A percentile compares a stretch with the other conserved stretches of the same genome.
These are phyloP conservation scores for Ormyrus rosae DNA, from an alignment of 2,888 invertebrate species.

Conservation along the genomic window DNA sequence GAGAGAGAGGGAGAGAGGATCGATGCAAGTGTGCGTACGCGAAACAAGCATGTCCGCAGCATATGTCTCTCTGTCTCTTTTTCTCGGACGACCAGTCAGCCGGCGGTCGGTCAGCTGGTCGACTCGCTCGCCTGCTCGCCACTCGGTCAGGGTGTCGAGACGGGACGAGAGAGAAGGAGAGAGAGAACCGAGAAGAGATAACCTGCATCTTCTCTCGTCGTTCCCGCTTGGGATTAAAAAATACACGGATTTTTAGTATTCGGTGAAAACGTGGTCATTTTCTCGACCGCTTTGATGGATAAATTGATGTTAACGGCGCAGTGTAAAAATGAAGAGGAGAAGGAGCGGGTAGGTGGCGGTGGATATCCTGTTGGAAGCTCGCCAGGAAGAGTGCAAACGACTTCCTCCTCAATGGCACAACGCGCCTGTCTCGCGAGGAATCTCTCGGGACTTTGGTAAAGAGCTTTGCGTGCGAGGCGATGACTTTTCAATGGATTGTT, in stretches of 20 bases:
- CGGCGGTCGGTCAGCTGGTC: slow-evolving; percentile 37
- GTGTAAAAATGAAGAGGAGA: background rate
- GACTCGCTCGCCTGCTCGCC: background rate
- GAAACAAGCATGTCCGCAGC: slow-evolving; percentile 37
- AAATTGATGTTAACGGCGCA: too few species aligned
- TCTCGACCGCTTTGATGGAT: too few species aligned
- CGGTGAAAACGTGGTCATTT: too few species aligned
- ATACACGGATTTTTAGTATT: too few species aligned
- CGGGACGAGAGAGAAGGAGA: background rate
- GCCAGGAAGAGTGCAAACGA: slow-evolving; percentile 59
- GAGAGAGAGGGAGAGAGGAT: background rate
- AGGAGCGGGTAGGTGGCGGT: slow-evolving; percentile 16
- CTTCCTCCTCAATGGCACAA: slow-evolving; percentile 57
- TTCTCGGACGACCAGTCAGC: slow-evolving; percentile 8
- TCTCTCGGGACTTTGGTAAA: slow-evolving; percentile 52
- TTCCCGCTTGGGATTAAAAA: background rate
- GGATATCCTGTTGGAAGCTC: slow-evolving; percentile 54
- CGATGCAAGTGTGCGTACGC: slow-evolving; percentile 7
- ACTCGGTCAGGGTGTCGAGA: slow-evolving; percentile 49
- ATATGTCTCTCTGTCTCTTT: slow-evolving; percentile 7
- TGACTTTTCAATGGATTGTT: slow-evolving; percentile 18
- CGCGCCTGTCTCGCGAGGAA: slow-evolving; percentile 52
- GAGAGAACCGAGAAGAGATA: background rate
- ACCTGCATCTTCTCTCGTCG: slow-evolving; percentile 18
- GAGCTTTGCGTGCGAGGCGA: slow-evolving; percentile 48